A percentile compares a stretch with the other conserved stretches of the same genome.
phyloP scores from a whole-genome alignment of 2,888 invertebrate genomes.

The Listrodromus nycthemerus region DNA sequence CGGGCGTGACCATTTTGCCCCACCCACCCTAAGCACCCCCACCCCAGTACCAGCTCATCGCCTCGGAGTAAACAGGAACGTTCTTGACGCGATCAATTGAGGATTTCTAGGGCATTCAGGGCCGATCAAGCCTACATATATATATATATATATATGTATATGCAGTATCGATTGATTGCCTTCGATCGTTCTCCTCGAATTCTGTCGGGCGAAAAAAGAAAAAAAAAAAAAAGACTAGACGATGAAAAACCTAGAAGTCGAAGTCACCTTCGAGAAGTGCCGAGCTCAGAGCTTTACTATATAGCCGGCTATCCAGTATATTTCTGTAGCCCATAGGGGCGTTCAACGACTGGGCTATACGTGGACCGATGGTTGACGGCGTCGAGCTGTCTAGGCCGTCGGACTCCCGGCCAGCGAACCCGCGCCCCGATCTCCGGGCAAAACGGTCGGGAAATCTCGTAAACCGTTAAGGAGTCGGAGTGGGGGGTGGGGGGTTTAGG shows the following conservation, averaged over 20 bases:
- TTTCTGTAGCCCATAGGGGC: not conserved
- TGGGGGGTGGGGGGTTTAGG: not conserved
- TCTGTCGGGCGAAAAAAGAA: too few species aligned
- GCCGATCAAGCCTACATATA: not conserved
- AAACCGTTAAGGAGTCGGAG: not conserved
- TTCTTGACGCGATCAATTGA: conserved; percentile 34
- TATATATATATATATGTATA: not conserved
- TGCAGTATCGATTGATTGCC: not conserved
- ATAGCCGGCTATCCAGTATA: not conserved
- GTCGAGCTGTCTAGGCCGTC: conserved; percentile 65
- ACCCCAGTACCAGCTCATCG: not conserved
- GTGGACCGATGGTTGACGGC: conserved; percentile 48
- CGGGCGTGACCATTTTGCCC: too few species aligned
- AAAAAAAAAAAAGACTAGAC: too few species aligned
- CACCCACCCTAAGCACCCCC: too few species aligned
- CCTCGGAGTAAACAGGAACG: conserved; percentile 22
- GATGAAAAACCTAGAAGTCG: too few species aligned
- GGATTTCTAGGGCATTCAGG: conserved; percentile 15
- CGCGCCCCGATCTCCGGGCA: conserved; percentile 17
- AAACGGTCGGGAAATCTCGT: conserved; percentile 9
- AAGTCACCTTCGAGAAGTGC: too few species aligned
- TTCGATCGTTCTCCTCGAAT: not conserved
- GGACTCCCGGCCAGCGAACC: conserved; percentile 60
- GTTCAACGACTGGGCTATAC: not conserved
- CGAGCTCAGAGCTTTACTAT: too few species aligned